These are phyloP conservation scores for Ceyx melanurus DNA, from an alignment of 2,113 vertebrate species.

Conservation along the genomic window DNA sequence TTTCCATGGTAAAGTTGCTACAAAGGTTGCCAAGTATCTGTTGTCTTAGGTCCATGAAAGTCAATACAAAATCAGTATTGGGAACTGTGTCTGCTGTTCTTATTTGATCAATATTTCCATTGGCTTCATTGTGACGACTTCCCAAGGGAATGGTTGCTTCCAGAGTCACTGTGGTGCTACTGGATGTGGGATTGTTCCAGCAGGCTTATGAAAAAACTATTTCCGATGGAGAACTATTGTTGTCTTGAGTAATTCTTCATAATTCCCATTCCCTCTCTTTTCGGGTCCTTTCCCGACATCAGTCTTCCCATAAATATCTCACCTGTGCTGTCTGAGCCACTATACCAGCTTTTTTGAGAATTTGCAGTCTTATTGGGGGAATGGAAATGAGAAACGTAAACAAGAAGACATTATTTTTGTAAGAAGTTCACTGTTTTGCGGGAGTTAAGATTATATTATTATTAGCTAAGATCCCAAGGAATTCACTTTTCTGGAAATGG, in stretches of 20 bases:
- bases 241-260: neutral
- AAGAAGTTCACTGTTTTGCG: neutral
- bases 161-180: neutral
- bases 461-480: neutral
- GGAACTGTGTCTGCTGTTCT: neutral
- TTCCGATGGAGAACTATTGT: neutral
- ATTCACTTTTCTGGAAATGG: neutral
- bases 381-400: neutral
- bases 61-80: neutral
- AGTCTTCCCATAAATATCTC: neutral
- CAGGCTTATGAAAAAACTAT: neutral
- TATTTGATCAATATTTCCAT: neutral
- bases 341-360: neutral
- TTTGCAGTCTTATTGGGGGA: neutral
- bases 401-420: neutral
- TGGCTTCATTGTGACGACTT: neutral
- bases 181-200: neutral
- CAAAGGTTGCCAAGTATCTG: neutral
- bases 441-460: neutral
- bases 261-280: neutral
- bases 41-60: neutral
- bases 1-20: neutral
- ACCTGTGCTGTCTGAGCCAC: neutral
- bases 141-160: neutral
- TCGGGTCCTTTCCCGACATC: neutral